phyloP scores from a whole-genome alignment of 1,140 invertebrate species.

The Pararge aegeria region DNA sequence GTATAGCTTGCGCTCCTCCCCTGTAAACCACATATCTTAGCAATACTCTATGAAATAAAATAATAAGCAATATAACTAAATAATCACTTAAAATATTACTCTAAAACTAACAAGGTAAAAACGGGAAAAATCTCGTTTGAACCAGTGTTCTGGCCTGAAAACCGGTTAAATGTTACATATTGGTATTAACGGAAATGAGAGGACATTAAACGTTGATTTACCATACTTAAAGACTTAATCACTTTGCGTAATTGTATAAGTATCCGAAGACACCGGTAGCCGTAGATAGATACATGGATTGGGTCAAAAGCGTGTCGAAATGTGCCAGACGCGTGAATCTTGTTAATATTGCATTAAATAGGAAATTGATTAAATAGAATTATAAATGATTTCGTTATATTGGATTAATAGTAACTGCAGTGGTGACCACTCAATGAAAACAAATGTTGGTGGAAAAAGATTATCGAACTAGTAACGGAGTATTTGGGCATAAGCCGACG shows the following conservation, averaged over 20 bases:
- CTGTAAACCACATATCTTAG: too few relatives aligned
- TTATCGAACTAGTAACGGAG: too few relatives aligned
- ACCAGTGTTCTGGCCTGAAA: background rate
- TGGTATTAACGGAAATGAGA: slow-evolving; percentile 13
- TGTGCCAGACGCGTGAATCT: background rate
- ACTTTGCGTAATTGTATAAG: slow-evolving; percentile 11
- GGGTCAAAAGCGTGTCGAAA: slow-evolving; percentile 13
- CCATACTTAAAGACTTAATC: slow-evolving; percentile 5
- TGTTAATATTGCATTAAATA: slow-evolving; percentile 10
- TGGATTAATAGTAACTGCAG: background rate
- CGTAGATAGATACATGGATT: slow-evolving; percentile 6
- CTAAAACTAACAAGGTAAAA: background rate
- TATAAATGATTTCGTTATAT: background rate
- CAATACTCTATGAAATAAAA: too few relatives aligned
- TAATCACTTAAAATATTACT: too few relatives aligned
- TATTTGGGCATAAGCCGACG: too few relatives aligned
- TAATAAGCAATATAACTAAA: too few relatives aligned
- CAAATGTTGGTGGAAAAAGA: too few relatives aligned
- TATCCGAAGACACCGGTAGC: background rate
- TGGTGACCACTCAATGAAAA: too few relatives aligned
- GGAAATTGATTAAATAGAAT: background rate
- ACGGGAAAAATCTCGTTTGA: background rate
- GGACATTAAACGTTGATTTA: slow-evolving; percentile 9
- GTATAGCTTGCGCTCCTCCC: too few relatives aligned
- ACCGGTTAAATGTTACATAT: background rate